phyloP scores from a whole-genome alignment of 2,888 invertebrate genomes.

The Phania funesta region DNA sequence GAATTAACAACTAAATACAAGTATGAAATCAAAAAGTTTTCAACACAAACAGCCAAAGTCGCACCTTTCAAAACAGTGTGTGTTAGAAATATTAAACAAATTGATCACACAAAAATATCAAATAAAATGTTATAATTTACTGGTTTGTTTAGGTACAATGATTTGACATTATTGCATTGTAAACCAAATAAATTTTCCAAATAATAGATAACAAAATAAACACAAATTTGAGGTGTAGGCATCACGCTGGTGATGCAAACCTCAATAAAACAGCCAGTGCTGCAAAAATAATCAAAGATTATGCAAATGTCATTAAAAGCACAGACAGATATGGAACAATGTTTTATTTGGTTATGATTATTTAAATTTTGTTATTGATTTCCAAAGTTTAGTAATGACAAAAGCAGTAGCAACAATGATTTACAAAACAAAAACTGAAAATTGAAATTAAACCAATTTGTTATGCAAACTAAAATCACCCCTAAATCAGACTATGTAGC shows the following conservation, averaged over 20 bases:
- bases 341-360: background rate
- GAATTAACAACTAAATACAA: background rate
- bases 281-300: conserved; percentile 16
- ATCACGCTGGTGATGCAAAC: conserved; percentile 35
- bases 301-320: conserved; percentile 7
- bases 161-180: background rate
- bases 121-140: conserved; percentile 3
- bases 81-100: background rate
- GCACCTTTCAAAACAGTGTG: conserved; percentile 41
- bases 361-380: background rate
- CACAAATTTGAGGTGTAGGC: conserved; percentile 53
- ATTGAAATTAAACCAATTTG: conserved; percentile 21
- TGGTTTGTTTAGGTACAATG: background rate
- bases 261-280: background rate
- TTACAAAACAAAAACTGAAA: background rate
- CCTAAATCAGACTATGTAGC: background rate
- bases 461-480: background rate
- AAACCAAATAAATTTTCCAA: conserved; percentile 16
- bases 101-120: background rate
- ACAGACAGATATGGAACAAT: background rate
- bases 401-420: background rate
- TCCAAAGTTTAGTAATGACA: conserved; percentile 4
- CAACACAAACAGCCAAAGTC: conserved; percentile 20
- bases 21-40: background rate
- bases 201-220: conserved; percentile 4